These are phyloP conservation scores for Pseudopleuronectes americanus DNA, from an alignment of 2,797 vertebrate species.

Conservation along the genomic window DNA sequence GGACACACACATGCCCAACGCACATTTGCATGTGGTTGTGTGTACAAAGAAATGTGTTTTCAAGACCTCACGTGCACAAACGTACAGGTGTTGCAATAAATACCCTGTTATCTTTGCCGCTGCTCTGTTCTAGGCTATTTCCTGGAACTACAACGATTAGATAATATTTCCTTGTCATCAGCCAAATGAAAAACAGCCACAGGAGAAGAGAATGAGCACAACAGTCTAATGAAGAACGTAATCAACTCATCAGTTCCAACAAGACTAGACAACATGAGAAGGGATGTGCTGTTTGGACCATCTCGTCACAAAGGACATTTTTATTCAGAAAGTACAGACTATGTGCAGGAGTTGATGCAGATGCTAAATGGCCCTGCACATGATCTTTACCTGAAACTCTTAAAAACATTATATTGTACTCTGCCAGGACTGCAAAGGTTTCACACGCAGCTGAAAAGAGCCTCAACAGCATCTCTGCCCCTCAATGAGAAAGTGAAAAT, in stretches of 20 bases:
- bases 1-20: constrained; percentile 27
- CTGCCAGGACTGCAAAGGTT: too few species aligned
- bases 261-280: constrained; percentile 35
- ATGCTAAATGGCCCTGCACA: background rate
- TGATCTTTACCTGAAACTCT: too few species aligned
- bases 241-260: constrained; percentile 47
- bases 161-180: constrained; percentile 28
- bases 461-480: too few species aligned
- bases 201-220: background rate
- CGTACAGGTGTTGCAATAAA: constrained; percentile 13
- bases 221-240: constrained; percentile 20
- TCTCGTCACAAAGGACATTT: constrained; percentile 22
- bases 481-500: too few species aligned
- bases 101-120: constrained; percentile 20
- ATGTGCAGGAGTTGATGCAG: background rate
- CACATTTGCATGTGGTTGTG: constrained; percentile 1
- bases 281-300: background rate
- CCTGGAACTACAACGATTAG: constrained; percentile 33
- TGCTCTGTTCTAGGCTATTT: constrained; percentile 20
- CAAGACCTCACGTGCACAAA: constrained; percentile 1
- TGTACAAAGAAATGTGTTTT: background rate
- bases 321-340: constrained; percentile 19
- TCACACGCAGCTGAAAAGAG: too few species aligned
- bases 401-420: too few species aligned
- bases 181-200: constrained; percentile 36